These are phyloP conservation scores for Rhyacophila evoluta DNA, from an alignment of 2,888 invertebrate genomes.

Conservation along the genomic window DNA sequence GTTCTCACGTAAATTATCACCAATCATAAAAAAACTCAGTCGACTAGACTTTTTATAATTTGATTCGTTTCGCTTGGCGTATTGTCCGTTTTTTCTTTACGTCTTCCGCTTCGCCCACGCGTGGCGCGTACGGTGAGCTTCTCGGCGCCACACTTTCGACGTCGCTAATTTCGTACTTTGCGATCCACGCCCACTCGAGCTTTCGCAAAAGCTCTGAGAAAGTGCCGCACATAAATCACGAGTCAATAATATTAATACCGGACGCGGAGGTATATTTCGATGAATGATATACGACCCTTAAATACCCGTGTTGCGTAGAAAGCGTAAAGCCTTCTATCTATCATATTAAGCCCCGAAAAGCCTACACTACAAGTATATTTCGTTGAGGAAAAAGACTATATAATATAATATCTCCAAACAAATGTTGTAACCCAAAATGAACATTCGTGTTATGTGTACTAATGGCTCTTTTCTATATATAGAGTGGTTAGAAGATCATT, in stretches of 20 bases:
- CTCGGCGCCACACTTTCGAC: conserved; percentile 8
- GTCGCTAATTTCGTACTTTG: neutral
- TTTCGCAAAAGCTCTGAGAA: neutral
- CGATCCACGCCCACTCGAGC: neutral
- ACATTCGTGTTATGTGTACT: no score
- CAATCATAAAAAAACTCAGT: neutral
- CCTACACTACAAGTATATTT: no score
- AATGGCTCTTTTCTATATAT: no score
- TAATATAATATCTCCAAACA: no score
- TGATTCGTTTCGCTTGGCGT: neutral
- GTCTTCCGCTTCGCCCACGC: conserved; percentile 7
- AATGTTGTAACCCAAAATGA: no score
- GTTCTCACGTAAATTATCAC: neutral
- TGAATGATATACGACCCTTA: neutral
- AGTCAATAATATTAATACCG: neutral
- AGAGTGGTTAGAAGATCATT: no score
- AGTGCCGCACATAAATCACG: neutral
- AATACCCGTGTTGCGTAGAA: no score
- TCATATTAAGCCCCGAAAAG: no score
- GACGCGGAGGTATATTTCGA: neutral
- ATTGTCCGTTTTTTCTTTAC: neutral
- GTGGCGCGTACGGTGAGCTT: neutral
- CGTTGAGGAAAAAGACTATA: no score
- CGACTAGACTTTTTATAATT: neutral
- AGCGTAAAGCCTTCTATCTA: no score